phyloP scores from a whole-genome alignment of 1,140 invertebrate species.

The Portunus trituberculatus region DNA sequence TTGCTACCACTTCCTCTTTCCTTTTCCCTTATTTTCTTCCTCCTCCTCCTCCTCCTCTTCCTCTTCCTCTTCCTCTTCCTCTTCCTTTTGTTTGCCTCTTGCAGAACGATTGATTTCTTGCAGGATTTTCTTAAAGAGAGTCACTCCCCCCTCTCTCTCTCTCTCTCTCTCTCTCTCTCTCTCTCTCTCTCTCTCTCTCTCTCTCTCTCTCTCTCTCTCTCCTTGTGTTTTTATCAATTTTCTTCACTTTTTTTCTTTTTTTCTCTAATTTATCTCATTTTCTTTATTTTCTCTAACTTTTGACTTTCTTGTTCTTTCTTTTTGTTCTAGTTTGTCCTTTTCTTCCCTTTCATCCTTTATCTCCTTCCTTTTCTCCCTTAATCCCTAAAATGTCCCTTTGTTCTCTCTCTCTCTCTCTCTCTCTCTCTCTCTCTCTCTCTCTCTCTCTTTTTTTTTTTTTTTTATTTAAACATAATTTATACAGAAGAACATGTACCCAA shows the following conservation, averaged over 20 bases:
- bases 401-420: too few species aligned
- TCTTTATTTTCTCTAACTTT: neutral
- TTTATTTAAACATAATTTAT: too few species aligned
- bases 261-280: neutral
- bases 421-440: too few species aligned
- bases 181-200: too few species aligned
- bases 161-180: neutral
- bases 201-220: neutral
- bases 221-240: too few species aligned
- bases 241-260: neutral
- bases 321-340: neutral
- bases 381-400: neutral
- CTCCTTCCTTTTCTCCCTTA: neutral
- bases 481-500: too few species aligned
- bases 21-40: neutral
- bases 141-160: neutral
- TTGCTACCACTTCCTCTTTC: slow-evolving; percentile 6
- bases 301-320: neutral
- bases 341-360: neutral
- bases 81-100: neutral
- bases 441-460: neutral
- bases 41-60: too few species aligned
- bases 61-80: neutral
- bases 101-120: neutral
- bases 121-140: slow-evolving; percentile 13